Conservation (phyloP, 2,888 invertebrate species). For the Clivina fossor region DNA sequence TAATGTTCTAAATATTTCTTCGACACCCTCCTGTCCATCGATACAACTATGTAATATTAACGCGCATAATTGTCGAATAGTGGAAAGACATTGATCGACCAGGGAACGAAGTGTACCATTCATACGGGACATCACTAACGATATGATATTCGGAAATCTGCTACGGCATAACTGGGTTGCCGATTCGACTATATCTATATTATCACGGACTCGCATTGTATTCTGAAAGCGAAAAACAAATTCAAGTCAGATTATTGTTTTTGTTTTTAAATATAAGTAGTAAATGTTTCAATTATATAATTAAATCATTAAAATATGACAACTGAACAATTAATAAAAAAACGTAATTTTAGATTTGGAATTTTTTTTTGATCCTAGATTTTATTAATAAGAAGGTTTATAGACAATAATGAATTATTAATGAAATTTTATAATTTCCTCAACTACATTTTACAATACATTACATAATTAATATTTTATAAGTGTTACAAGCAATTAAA, state of each 20-base stretch:
- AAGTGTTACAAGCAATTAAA: no score
- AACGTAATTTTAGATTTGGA: no score
- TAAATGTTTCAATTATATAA: not conserved
- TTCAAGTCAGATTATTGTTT: no score
- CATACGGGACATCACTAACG: constrained; percentile 43
- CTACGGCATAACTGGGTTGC: constrained; percentile 47
- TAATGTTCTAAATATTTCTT: constrained; percentile 49
- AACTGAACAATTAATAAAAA: no score
- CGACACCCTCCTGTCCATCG: constrained; percentile 52
- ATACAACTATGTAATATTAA: constrained; percentile 47
- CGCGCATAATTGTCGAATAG: constrained; percentile 47
- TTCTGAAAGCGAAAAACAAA: constrained; percentile 43
- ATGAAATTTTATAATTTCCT: no score
- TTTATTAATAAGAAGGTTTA: no score
- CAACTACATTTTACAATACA: no score
- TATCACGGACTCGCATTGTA: constrained; percentile 45
- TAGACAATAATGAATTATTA: no score
- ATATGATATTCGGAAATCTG: constrained; percentile 48
- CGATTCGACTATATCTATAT: constrained; percentile 50
- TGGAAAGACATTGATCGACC: constrained; percentile 45
- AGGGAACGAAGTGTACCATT: constrained; percentile 44
- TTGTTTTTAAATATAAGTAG: constrained; percentile 2
- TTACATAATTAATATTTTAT: no score
- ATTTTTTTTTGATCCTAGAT: no score
- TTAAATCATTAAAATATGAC: constrained; percentile 9